These are phyloP conservation scores for Semnornis frantzii DNA, from an alignment of 2,113 vertebrate species.

Conservation along the genomic window DNA sequence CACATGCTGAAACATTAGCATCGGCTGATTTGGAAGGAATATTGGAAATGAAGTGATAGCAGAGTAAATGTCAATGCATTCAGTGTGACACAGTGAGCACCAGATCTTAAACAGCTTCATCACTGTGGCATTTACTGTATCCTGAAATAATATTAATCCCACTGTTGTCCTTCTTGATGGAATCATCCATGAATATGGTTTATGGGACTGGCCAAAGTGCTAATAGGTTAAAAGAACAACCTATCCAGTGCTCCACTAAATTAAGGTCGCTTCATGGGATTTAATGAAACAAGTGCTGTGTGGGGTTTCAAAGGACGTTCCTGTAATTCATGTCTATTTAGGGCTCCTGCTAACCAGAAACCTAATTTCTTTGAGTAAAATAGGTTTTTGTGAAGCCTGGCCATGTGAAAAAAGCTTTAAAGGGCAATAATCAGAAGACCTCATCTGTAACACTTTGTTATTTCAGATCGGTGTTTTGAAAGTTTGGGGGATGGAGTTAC, in stretches of 20 bases:
- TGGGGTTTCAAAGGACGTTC: conserved; percentile 81
- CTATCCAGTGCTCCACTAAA: conserved; percentile 82
- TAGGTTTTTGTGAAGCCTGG: conserved; percentile 79
- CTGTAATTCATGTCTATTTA: conserved; percentile 87
- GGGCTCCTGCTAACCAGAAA: conserved; percentile 84
- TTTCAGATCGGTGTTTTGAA: conserved; percentile 72
- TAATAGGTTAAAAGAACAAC: conserved; percentile 86
- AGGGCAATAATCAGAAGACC: conserved; percentile 78
- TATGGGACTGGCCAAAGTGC: conserved; percentile 83
- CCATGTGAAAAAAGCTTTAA: conserved; percentile 78
- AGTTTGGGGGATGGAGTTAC: conserved; percentile 48
- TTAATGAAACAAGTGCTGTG: conserved; percentile 83
- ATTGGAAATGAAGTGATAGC: conserved; percentile 86
- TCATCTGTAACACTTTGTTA: conserved; percentile 78
- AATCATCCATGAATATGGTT: conserved; percentile 86
- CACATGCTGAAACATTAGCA: conserved; percentile 81
- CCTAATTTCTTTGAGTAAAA: conserved; percentile 84
- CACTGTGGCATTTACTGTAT: conserved; percentile 85
- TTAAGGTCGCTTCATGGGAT: conserved; percentile 84
- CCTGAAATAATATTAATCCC: conserved; percentile 85
- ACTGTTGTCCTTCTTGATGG: conserved; percentile 84
- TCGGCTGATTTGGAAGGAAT: conserved; percentile 83
- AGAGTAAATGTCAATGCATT: conserved; percentile 93
- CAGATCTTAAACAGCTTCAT: conserved; percentile 83
- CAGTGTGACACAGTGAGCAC: conserved; percentile 81